Conservation (phyloP, 2,113 vertebrate species). For the Orycteropus afer region DNA sequence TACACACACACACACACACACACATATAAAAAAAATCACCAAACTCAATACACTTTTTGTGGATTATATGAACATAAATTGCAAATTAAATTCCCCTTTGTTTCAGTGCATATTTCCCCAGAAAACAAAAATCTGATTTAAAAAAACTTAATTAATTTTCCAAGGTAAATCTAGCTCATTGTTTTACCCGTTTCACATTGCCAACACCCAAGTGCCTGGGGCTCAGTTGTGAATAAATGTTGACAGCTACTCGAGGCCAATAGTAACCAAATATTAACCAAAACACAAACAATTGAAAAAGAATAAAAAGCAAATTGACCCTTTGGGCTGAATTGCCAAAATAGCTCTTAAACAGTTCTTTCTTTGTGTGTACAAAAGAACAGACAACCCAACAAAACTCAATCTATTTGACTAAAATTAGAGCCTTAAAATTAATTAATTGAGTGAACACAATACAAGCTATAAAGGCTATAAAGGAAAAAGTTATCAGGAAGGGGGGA, state of each 20-base stretch:
- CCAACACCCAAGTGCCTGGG: neutral
- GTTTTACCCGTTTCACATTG: neutral
- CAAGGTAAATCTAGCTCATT: neutral
- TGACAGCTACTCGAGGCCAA: neutral
- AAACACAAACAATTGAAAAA: neutral
- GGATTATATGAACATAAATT: neutral
- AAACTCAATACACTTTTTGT: neutral
- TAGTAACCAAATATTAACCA: neutral
- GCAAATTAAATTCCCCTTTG: neutral
- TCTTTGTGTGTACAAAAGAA: neutral
- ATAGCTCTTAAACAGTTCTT: neutral
- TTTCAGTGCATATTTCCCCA: neutral
- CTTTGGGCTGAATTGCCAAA: neutral
- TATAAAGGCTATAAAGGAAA: neutral
- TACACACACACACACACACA: too few species aligned
- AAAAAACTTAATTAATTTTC: neutral
- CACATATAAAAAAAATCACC: too few species aligned
- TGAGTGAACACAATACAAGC: neutral
- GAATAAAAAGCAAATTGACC: neutral
- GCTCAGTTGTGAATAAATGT: neutral
- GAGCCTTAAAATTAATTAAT: slow-evolving; percentile 46
- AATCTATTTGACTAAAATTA: slow-evolving; percentile 27
- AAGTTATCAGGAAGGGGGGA: neutral
- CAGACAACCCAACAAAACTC: neutral
- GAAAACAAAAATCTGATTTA: neutral